These are phyloP conservation scores for Enhydra lutris DNA, from an alignment of 2,113 vertebrate genomes.

Conservation along the genomic window DNA sequence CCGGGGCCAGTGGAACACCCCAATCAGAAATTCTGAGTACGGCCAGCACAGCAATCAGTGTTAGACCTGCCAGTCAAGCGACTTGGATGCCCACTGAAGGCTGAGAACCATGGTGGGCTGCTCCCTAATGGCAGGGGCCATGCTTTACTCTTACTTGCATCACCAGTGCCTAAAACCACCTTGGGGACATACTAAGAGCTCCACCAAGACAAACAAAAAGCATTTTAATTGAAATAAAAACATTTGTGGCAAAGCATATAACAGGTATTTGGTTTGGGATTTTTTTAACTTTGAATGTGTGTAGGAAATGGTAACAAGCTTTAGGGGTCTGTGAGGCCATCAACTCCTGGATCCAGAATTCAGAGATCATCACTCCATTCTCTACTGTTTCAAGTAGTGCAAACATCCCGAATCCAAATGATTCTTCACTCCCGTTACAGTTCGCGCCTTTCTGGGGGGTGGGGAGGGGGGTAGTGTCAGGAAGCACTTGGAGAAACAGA, in stretches of 20 bases:
- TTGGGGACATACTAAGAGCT: background rate
- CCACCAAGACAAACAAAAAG: background rate
- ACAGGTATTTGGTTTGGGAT: background rate
- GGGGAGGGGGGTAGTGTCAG: no score
- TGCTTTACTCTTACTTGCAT: background rate
- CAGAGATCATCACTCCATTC: background rate
- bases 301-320: background rate
- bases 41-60: no score
- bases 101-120: background rate
- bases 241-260: background rate
- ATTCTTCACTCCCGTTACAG: background rate
- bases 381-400: background rate
- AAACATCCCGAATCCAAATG: background rate
- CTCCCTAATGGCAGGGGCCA: background rate
- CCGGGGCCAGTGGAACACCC: background rate
- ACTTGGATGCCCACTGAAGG: background rate
- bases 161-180: no score
- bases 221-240: background rate
- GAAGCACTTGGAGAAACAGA: background rate
- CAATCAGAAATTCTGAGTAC: no score
- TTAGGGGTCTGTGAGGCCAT: background rate
- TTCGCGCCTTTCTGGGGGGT: background rate
- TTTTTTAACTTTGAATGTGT: background rate
- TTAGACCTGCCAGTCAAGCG: background rate
- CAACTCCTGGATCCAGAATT: background rate